These are phyloP conservation scores for Pachyramphus minor DNA, from an alignment of 2,113 vertebrate species.

Conservation along the genomic window DNA sequence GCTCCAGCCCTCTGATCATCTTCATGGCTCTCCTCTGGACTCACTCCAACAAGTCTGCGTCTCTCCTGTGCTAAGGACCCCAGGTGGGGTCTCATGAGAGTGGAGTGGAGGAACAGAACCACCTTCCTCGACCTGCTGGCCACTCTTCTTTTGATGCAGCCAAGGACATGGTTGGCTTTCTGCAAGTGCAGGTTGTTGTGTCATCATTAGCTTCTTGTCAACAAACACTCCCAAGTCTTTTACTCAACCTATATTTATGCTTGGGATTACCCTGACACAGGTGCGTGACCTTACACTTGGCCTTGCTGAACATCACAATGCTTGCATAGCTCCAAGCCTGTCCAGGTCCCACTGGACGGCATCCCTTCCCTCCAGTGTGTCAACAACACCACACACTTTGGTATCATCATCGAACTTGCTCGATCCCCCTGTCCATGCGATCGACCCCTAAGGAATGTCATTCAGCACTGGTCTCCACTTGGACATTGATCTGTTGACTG, in stretches of 20 bases:
- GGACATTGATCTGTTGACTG: accelerated
- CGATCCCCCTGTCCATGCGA: not conserved
- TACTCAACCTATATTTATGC: not conserved
- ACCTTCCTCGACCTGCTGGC: not conserved
- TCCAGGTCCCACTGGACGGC: not conserved
- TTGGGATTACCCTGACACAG: not conserved
- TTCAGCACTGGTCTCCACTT: accelerated
- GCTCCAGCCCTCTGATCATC: not conserved
- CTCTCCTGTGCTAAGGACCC: not conserved
- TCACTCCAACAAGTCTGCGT: not conserved
- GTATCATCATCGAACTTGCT: not conserved
- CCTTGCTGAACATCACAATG: not conserved
- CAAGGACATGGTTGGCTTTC: not conserved
- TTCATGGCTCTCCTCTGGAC: not conserved
- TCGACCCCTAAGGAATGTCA: not conserved
- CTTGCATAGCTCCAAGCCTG: too few relatives aligned
- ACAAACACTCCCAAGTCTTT: not conserved
- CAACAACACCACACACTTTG: not conserved
- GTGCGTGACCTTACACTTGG: not conserved
- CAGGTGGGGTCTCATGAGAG: not conserved
- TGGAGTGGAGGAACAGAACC: not conserved
- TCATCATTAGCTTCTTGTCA: not conserved
- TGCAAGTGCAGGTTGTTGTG: not conserved
- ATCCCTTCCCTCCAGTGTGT: not conserved
- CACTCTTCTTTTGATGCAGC: not conserved